Conservation (phyloP, 2,113 vertebrate species). For the Onychorhynchus coronatus region DNA sequence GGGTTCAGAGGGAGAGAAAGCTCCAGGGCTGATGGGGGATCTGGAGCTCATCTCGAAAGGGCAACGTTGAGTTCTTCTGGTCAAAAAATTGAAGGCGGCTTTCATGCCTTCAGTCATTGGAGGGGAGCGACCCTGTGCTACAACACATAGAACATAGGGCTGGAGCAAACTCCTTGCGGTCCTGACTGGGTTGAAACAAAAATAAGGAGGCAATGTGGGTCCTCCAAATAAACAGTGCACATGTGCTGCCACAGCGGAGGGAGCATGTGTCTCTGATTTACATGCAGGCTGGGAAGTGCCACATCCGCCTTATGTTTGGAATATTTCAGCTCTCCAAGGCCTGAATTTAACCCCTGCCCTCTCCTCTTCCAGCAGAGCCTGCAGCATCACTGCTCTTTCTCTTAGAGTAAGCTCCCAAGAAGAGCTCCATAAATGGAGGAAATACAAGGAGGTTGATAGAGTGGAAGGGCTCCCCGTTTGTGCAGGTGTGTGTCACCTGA, state of each 20-base stretch:
- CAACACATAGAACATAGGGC: rapidly evolving
- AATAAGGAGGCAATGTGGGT: not conserved
- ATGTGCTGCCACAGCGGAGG: not conserved
- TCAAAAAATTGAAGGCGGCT: not conserved
- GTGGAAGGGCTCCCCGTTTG: not conserved
- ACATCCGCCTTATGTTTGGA: conserved; percentile 53
- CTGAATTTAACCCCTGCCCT: conserved; percentile 54
- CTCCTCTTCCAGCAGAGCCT: not conserved
- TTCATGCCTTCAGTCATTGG: not conserved
- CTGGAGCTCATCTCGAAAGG: conserved; percentile 7
- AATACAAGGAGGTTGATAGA: not conserved
- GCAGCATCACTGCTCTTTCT: not conserved
- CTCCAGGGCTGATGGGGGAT: not conserved
- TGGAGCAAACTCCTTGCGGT: not conserved
- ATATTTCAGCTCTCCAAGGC: conserved; percentile 25
- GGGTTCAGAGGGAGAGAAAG: not conserved
- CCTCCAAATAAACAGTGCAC: not conserved
- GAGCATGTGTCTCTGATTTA: conserved; percentile 55
- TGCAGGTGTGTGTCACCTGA: not conserved
- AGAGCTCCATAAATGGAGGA: not conserved
- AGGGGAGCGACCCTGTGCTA: not conserved
- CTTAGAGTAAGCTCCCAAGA: rapidly evolving
- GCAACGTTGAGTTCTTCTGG: not conserved
- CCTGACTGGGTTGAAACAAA: not conserved
- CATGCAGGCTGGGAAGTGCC: conserved; percentile 51